Evolutionary conservation across 2,888 invertebrate genomes (phyloP).

Genomic region (Heptascelio sp.): DNA sequence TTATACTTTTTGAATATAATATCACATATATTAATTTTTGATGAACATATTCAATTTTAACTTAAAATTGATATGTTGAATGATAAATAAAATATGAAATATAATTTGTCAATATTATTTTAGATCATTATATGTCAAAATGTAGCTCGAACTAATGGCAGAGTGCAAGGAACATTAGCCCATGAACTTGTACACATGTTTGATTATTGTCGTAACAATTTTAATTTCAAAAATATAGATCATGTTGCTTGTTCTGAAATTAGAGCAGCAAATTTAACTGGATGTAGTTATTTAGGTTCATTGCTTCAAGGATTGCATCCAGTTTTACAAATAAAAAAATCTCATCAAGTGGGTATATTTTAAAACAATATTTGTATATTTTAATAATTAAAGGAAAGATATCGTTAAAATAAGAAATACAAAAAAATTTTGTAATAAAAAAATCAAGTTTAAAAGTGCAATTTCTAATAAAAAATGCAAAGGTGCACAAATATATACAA

Average conservation of each 20-base stretch:
- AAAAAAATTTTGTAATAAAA: too few relatives aligned
- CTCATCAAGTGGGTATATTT: constrained; percentile 96
- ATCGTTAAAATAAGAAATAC: too few relatives aligned
- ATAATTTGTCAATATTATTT: constrained; percentile 79
- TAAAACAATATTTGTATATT: too few relatives aligned
- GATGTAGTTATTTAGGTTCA: constrained; percentile 96
- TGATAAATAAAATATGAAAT: too few relatives aligned
- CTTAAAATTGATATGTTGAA: too few relatives aligned
- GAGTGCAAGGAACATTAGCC: constrained; percentile 94
- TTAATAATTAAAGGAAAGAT: too few relatives aligned
- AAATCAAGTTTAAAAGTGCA: too few relatives aligned
- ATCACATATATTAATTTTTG: constrained; percentile 1
- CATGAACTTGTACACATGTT: constrained; percentile 99
- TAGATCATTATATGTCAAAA: constrained; percentile 98
- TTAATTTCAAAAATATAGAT: constrained; percentile 96
- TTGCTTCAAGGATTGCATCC: constrained; percentile 93
- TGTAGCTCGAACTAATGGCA: constrained; percentile 88
- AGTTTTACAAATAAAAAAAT: constrained; percentile 89
- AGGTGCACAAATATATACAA: too few relatives aligned
- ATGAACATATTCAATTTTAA: too few relatives aligned
- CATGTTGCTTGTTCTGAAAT: constrained; percentile 99
- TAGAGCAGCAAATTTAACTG: constrained; percentile 97
- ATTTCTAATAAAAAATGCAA: too few relatives aligned
- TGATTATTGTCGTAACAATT: constrained; percentile 96
- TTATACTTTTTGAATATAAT: neutral